phyloP scores from a whole-genome alignment of 2,113 vertebrate genomes.

The Eleginops maclovinus region DNA sequence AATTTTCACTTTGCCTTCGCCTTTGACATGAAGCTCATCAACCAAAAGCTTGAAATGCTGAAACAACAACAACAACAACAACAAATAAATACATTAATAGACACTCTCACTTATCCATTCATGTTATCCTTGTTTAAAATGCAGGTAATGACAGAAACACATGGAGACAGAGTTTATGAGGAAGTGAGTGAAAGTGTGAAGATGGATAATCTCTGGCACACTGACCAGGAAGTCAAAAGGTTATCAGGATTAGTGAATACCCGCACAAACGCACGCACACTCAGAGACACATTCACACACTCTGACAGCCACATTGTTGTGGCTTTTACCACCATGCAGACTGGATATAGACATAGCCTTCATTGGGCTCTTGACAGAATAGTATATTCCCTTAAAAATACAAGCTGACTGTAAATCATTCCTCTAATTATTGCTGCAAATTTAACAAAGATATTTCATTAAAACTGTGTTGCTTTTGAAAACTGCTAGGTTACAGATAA shows the following conservation, averaged over 20 bases:
- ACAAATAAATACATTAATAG: not conserved
- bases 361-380: not conserved
- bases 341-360: not conserved
- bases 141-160: not conserved
- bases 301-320: not conserved
- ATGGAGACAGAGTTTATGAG: conserved; percentile 5
- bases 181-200: conserved; percentile 8
- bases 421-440: not conserved
- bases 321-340: not conserved
- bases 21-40: conserved; percentile 91
- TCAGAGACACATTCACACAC: conserved; percentile 17
- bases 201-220: conserved; percentile 55
- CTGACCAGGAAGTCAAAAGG: conserved; percentile 53
- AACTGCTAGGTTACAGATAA: too few species aligned
- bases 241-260: conserved; percentile 62
- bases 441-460: not conserved
- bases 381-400: not conserved
- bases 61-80: conserved; percentile 4
- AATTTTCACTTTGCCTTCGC: conserved; percentile 91
- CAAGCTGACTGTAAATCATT: not conserved
- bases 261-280: conserved; percentile 4
- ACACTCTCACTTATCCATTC: not conserved
- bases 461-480: too few species aligned
- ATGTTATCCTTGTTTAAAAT: not conserved
- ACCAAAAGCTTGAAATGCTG: conserved; percentile 97